Percentiles rank a stretch among this genome's conserved stretches.
phyloP scores from a whole-genome alignment of 1,140 invertebrate species.

The Leptinotarsa undecemlineata region DNA sequence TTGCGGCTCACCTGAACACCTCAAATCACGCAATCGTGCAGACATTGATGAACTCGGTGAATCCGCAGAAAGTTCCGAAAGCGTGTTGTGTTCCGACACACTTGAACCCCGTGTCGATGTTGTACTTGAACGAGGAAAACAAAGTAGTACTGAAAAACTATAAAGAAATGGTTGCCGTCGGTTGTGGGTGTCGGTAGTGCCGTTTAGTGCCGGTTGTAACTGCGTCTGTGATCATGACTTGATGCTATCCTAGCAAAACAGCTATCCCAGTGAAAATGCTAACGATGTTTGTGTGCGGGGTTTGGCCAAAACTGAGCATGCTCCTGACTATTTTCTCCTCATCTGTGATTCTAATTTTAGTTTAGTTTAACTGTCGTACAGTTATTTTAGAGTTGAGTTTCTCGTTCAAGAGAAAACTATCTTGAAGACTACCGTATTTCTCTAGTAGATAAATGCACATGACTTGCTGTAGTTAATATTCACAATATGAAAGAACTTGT shows the following conservation, averaged over 20 bases:
- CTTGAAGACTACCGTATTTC: neutral
- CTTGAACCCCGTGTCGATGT: slow-evolving; percentile 88
- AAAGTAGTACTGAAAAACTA: slow-evolving; percentile 96
- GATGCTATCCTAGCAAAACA: slow-evolving; percentile 26
- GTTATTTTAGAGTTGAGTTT: slow-evolving; percentile 19
- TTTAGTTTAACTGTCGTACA: slow-evolving; percentile 18
- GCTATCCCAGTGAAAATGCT: slow-evolving; percentile 29
- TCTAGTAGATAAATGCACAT: too few species aligned
- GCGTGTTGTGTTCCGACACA: slow-evolving; percentile 93
- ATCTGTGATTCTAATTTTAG: slow-evolving; percentile 53
- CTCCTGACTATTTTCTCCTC: slow-evolving; percentile 33
- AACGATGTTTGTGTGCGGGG: slow-evolving; percentile 6
- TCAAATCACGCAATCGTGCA: slow-evolving; percentile 99
- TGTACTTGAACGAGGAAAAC: slow-evolving; percentile 90
- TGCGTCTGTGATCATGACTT: slow-evolving; percentile 42
- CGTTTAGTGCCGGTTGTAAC: slow-evolving; percentile 12
- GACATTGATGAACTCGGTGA: slow-evolving; percentile 90
- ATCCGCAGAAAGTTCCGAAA: slow-evolving; percentile 84
- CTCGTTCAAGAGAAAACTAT: neutral
- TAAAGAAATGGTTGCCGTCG: slow-evolving; percentile 92
- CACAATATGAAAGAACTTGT: too few species aligned
- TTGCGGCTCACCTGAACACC: slow-evolving; percentile 91
- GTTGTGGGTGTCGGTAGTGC: slow-evolving; percentile 89
- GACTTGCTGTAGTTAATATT: too few species aligned
- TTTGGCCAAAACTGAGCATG: slow-evolving; percentile 14